Evolutionary conservation across 2,113 vertebrate species (phyloP).

Genomic region (Hylia prasina): DNA sequence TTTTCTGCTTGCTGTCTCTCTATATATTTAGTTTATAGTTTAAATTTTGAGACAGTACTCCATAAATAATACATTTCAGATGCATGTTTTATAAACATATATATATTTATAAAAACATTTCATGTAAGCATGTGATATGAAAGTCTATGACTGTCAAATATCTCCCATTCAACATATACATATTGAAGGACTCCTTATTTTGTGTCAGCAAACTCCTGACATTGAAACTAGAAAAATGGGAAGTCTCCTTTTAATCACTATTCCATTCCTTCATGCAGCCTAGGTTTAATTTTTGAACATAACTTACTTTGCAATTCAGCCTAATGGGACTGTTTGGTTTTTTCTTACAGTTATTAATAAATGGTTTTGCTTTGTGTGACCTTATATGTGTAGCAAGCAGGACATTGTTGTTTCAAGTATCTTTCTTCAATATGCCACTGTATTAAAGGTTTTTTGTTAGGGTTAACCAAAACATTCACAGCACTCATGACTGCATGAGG

Average conservation of each 20-base stretch:
- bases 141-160: neutral
- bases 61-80: neutral
- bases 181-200: neutral
- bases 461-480: neutral
- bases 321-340: neutral
- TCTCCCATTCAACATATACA: neutral
- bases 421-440: neutral
- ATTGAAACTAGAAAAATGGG: neutral
- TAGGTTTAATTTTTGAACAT: neutral
- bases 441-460: neutral
- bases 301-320: neutral
- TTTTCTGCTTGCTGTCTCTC: neutral
- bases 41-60: neutral
- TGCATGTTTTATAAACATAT: neutral
- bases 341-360: neutral
- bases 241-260: neutral
- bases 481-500: accelerated
- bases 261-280: neutral
- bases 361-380: neutral
- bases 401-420: neutral
- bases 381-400: neutral
- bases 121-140: neutral
- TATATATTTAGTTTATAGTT: neutral
- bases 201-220: neutral
- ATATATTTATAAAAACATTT: neutral